Evolutionary conservation across 1,140 invertebrate genomes (phyloP).

Genomic region (Frieseomelitta varia): DNA sequence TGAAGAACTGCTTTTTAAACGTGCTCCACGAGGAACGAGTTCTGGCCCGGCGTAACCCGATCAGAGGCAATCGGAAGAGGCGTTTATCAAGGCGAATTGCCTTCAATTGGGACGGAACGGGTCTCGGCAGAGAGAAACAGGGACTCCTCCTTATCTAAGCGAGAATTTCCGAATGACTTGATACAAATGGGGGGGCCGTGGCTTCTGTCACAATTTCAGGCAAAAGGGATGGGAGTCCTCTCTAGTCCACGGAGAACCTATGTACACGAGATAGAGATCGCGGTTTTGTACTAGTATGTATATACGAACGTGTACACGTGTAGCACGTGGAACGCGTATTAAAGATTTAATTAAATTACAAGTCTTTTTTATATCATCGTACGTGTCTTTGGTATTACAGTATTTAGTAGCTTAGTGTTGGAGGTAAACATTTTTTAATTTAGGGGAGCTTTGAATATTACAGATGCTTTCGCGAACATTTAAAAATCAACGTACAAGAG

Average conservation of each 20-base stretch:
- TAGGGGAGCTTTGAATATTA: too few relatives aligned
- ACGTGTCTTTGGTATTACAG: too few relatives aligned
- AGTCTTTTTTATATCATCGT: too few relatives aligned
- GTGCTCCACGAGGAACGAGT: not conserved
- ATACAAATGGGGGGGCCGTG: constrained; percentile 36
- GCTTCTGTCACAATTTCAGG: constrained; percentile 33
- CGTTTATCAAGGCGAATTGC: constrained; percentile 48
- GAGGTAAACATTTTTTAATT: too few relatives aligned
- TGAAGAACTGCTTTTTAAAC: constrained; percentile 12
- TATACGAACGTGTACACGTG: too few relatives aligned
- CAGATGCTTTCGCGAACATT: too few relatives aligned
- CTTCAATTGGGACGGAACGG: constrained; percentile 40
- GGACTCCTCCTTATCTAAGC: constrained; percentile 42
- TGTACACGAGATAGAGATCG: not conserved
- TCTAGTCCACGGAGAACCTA: not conserved
- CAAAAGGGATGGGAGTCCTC: not conserved
- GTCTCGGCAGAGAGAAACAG: constrained; percentile 18
- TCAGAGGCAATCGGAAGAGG: constrained; percentile 45
- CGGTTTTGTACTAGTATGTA: not conserved
- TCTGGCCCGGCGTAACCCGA: constrained; percentile 21
- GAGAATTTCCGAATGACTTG: constrained; percentile 48
- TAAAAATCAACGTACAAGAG: too few relatives aligned
- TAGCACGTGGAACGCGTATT: too few relatives aligned
- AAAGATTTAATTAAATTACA: too few relatives aligned
- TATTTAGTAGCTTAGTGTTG: too few relatives aligned